Evolutionary conservation across 2,888 invertebrate species (phyloP), one percentile per base, ranked within the genome.

Genomic region (Xestia c-nigrum): DNA sequence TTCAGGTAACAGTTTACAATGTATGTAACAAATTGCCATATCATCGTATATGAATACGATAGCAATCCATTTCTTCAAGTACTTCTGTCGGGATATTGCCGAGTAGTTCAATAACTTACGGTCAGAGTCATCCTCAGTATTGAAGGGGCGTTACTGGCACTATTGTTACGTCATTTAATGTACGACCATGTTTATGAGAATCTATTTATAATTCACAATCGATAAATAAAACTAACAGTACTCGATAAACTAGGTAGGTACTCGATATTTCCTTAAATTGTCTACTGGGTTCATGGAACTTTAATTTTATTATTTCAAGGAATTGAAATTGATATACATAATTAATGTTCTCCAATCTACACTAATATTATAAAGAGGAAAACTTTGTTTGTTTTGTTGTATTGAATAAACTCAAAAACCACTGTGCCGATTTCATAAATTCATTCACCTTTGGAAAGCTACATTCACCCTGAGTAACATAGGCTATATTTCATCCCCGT

Each of bases 171-270:
- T 83, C 70, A 78, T 43, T 70, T 64, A 59, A 64, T 64, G 19
- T 72, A 71, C 68, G 65, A 65, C 57, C 64, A 61, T 52, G 43
- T 76, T 81, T 80, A 83, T 55, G 61, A 66, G 50, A 73, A 61
- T 64, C 70, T 81, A 83, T 85, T 81, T 76, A 85, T 76, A 82
- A 77, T 82, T 72, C 85, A 76, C 24, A 69, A 83, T 83, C 83
- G 66, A 85, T 83, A 72, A 72, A 65, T 72, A 46, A 70, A 82
- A 68, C 47, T 71, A 59, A 67, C 59, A 24, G 38, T 52, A 74
- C 24, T 67, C 24, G 19, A 67, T 68, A 52, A 78, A 80, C 52
- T 40, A 43, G 43, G 9, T 43, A 43, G 43, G 10, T 43, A 57
- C 47, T 63, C 70, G n/a, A 52, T 57, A 83, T 85, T 75, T 81